Evolutionary conservation across 2,888 invertebrate species (phyloP).

Genomic region (Carpatolechia fugitivella): DNA sequence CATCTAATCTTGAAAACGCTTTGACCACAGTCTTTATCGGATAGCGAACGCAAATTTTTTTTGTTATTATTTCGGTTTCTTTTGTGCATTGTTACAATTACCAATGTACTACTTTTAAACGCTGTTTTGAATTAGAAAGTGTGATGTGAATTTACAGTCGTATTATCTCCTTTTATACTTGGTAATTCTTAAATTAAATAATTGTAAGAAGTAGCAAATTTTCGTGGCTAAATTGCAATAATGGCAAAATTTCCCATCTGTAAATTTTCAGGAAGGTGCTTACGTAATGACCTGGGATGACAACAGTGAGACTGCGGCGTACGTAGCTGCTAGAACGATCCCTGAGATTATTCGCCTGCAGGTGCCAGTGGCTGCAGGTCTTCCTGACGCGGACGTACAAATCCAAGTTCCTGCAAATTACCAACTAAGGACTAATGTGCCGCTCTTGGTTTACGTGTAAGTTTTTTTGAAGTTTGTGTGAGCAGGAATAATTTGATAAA

Average conservation of each 20-base stretch:
- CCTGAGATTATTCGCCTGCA: constrained; percentile 81
- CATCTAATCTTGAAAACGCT: not conserved
- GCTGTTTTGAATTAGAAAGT: too few relatives aligned
- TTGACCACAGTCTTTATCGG: not conserved
- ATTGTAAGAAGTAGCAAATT: too few relatives aligned
- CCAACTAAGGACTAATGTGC: constrained; percentile 85
- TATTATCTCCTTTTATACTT: too few relatives aligned
- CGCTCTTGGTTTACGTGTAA: constrained; percentile 91
- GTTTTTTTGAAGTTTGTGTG: constrained; percentile 44
- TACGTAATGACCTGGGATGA: constrained; percentile 81
- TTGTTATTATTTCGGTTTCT: not conserved
- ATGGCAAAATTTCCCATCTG: too few relatives aligned
- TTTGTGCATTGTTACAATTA: too few relatives aligned
- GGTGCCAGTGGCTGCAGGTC: constrained; percentile 82
- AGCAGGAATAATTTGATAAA: too few relatives aligned
- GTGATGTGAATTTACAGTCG: too few relatives aligned
- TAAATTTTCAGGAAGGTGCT: constrained; percentile 53
- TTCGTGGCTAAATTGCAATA: too few relatives aligned
- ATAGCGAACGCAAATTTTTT: not conserved
- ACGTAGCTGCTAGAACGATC: constrained; percentile 67
- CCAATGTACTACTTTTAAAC: not conserved
- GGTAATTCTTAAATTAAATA: too few relatives aligned
- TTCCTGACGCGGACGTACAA: constrained; percentile 84
- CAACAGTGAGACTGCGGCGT: constrained; percentile 76
- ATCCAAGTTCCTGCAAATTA: constrained; percentile 87